Base-by-base conservation (phyloP, 2,888 invertebrate genomes). In the Stenichneumon culpator region DNA sequence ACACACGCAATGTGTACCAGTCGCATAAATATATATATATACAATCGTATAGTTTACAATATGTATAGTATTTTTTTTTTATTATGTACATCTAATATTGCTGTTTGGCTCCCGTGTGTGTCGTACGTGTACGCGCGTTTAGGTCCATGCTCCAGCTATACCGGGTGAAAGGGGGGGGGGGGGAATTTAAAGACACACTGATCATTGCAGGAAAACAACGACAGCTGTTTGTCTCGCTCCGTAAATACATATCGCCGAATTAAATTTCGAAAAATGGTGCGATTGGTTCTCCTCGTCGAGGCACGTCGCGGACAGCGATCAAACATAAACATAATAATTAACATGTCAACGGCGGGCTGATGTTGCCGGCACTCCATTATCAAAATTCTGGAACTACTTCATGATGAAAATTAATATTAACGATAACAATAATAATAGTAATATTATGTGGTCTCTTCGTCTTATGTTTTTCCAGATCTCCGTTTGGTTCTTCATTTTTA, bases 11-110 rank as follows among this genome's bases (percentile, higher is more conserved):
- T 82, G 63, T 81, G 77, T 81, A 86, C 75, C 83, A 83, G 68
- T 86, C 81, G 70, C 80, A 80, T 70, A 84, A 82, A 82, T 86
- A 74, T 77, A 60, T 54, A 57, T 69, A 70, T 77, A 74, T 75
- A 78, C 79, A 79, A 74, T 74, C 47, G 73, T 74, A 75, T 75
- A 75, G 74, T 75, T 75, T 75, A 75, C 74, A 89, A 80, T 90
- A 90, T 90, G 86, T 89, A 90, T 89, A 90, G 73, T 80, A 70
- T 74, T 75, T 65, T 57, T 75, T 60, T 60, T 50, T 67, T 50
- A 89, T 84, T 93, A 92, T 93, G 90, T 93, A 93, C 92, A 93
- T 88, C 91, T 93, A 93, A 90, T 93, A 93, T 93, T 93, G 93
- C 93, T 93, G 91, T 93, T 93, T 93, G 92, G 92, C 92, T 92